Evolutionary conservation across 2,113 vertebrate species (phyloP).

Genomic region (Balaeniceps rex): DNA sequence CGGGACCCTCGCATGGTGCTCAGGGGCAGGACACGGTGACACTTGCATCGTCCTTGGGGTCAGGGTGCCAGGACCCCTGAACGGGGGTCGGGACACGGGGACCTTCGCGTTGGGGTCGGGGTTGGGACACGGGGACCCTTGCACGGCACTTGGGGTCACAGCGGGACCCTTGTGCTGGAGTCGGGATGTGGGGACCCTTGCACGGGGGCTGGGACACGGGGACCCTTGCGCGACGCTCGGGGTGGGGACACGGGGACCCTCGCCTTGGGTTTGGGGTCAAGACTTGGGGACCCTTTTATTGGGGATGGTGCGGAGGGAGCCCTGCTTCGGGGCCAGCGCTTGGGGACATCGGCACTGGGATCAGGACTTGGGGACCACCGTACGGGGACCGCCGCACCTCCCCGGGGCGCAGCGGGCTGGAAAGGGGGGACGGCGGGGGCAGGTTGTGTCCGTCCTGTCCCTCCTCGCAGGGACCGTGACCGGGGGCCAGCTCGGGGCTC

Average conservation of each 20-base stretch:
- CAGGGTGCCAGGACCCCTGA: background rate
- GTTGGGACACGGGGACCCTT: background rate
- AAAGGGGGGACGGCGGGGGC: background rate
- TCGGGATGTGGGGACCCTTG: background rate
- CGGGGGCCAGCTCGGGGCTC: rapidly evolving
- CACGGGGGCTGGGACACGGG: background rate
- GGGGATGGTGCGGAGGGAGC: background rate
- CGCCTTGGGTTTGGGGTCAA: background rate
- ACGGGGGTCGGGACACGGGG: rapidly evolving
- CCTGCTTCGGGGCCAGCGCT: rapidly evolving
- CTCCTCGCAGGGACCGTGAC: background rate
- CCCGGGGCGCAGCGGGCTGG: background rate
- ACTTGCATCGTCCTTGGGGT: background rate
- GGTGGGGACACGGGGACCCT: too few species aligned
- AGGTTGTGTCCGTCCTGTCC: background rate
- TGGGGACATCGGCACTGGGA: background rate
- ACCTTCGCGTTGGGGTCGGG: rapidly evolving
- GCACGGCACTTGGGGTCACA: too few species aligned
- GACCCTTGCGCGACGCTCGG: rapidly evolving
- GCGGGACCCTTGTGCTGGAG: background rate
- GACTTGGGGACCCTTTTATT: background rate
- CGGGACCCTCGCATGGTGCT: rapidly evolving
- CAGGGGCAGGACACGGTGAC: background rate
- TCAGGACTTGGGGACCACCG: background rate
- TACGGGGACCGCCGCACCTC: rapidly evolving